phyloP scores from a whole-genome alignment of 2,888 invertebrate species.

The Cataglyphis rosenhaueri region DNA sequence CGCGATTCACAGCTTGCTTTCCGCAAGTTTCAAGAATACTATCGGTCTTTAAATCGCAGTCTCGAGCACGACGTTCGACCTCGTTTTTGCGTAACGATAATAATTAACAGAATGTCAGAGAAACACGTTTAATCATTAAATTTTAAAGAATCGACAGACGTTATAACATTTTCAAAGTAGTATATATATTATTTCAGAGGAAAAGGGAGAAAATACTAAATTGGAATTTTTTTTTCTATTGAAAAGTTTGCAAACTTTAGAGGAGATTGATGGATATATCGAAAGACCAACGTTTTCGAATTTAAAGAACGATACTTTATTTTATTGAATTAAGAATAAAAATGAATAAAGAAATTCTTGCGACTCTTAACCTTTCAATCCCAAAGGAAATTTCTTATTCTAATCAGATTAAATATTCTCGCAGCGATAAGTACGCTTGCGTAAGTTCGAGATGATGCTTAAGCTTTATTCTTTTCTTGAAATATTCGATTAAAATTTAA shows the following conservation, averaged over 20 bases:
- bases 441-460: neutral
- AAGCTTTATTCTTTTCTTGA: neutral
- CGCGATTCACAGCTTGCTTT: neutral
- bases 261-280: neutral
- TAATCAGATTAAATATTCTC: neutral
- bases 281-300: constrained; percentile 11
- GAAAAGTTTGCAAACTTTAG: neutral
- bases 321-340: neutral
- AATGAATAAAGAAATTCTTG: neutral
- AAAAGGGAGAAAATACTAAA: neutral
- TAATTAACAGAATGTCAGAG: constrained; percentile 2
- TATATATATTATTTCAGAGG: neutral
- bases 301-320: neutral
- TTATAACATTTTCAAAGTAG: constrained; percentile 6
- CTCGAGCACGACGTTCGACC: neutral
- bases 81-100: neutral
- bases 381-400: neutral
- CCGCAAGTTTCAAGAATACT: neutral
- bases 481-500: neutral
- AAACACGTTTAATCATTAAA: neutral
- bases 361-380: neutral
- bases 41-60: neutral
- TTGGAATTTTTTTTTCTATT: neutral
- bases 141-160: neutral
- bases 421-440: neutral